Evolutionary conservation across 2,113 vertebrate species (phyloP), one percentile per base, ranked within the genome.

Genomic region (Nothobranchius furzeri): DNA sequence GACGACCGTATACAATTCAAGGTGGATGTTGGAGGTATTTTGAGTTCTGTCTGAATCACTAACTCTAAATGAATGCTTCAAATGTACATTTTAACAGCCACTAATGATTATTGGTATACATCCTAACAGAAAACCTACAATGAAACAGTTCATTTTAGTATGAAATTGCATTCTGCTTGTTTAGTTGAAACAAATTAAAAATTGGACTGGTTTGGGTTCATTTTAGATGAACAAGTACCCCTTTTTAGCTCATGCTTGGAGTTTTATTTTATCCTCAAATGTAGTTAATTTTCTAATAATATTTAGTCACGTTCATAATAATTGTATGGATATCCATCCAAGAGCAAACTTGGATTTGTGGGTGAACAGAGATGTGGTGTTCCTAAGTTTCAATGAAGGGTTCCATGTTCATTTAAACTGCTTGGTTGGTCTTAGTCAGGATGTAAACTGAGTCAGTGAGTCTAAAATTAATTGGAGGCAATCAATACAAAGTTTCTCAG

Each of bases 11-110:
- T 92, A 82, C 86, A 87, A 81, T 94, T 93, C 90, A 92, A 90
- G 75, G 93, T 94, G 90, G 92, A 93, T 85, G 91, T 94, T 89
- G 86, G 90, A 90, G 93, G 94, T 77, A 83, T 90, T 90, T 86
- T 90, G 73, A 90, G 86, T 57, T 82, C 81, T 64, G 75, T 87
- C 78, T 82, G 49, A 88, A 82, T 75, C 62, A 89, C 88, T 91
- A 90, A 92, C 83, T 51, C 43, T 77, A 2, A 62, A 50, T 65
- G 56, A 57, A 75, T 84, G 60, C 59, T 65, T 79, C 61, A 13
- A 11, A 64, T 7, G 64, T 60, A 25, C 30, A 10, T 54, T 15
- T 25, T 10, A 20, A 55, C 40, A 17, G 9, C 25, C 25, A 61
- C 55, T 68, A 76, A 78, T 53, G 13, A 17, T 49, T 24, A 52